phyloP scores from a whole-genome alignment of 64 coral and sea anemone genomes.

The Porites lutea region DNA sequence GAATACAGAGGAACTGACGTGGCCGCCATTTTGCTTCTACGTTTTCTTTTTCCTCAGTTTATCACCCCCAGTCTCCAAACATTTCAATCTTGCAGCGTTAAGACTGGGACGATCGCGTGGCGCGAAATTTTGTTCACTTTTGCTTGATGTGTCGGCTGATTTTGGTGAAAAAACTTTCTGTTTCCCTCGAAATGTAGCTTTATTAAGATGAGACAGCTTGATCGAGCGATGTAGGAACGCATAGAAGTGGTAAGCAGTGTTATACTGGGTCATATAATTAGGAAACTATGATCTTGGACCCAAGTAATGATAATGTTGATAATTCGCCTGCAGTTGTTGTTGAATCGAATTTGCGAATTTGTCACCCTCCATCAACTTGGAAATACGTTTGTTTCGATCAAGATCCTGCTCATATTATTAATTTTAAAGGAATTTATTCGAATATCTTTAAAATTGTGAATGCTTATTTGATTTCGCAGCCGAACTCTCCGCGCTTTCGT shows the following conservation, averaged over 20 bases:
- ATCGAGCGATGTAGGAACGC: background rate
- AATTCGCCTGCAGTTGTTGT: background rate
- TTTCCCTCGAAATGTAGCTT: background rate
- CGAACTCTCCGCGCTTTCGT: background rate
- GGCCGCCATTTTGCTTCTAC: constrained; percentile 94
- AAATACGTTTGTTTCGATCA: background rate
- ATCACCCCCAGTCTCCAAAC: background rate
- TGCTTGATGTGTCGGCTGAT: too few relatives aligned
- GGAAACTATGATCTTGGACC: background rate
- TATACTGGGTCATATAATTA: background rate
- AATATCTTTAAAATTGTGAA: background rate
- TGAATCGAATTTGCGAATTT: background rate
- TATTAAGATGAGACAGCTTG: background rate
- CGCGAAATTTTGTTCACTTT: constrained; percentile 16
- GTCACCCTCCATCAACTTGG: background rate
- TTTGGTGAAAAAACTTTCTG: background rate
- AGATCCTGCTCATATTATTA: background rate
- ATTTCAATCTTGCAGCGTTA: background rate
- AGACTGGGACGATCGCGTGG: constrained; percentile 15
- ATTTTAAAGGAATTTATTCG: background rate
- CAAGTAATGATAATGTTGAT: too few relatives aligned
- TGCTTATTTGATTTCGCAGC: background rate
- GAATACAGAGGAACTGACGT: constrained; percentile 97
- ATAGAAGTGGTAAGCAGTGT: background rate
- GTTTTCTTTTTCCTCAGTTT: constrained; percentile 30